Conservation (phyloP, 2,797 vertebrate genomes). For the Mormyrus proboscirostris region DNA sequence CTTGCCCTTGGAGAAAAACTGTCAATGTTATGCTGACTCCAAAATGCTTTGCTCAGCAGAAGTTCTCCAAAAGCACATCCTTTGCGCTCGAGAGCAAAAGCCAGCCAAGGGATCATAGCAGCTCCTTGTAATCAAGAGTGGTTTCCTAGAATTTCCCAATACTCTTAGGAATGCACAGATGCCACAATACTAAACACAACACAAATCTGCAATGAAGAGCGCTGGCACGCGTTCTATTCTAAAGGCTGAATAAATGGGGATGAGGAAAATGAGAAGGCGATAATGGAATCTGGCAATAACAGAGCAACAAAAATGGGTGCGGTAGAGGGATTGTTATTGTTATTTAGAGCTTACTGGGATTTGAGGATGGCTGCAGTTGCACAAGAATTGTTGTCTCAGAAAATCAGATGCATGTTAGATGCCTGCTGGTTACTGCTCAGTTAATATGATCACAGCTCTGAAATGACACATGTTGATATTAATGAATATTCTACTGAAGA, state of each 20-base stretch:
- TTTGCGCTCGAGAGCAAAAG: conserved; percentile 12
- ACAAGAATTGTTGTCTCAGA: background rate
- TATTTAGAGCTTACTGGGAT: background rate
- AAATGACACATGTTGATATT: background rate
- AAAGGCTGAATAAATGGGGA: conserved; percentile 40
- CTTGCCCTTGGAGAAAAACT: conserved; percentile 5
- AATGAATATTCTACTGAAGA: background rate
- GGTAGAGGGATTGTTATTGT: background rate
- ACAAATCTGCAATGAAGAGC: conserved; percentile 37
- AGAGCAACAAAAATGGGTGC: background rate
- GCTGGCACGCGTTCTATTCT: conserved; percentile 32
- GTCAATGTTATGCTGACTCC: background rate
- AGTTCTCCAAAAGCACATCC: conserved; percentile 19
- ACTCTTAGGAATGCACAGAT: conserved; percentile 34
- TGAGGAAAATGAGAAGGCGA: background rate
- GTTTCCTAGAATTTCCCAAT: conserved; percentile 41
- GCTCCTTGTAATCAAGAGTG: conserved; percentile 44
- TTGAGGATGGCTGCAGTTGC: background rate
- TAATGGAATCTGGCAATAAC: conserved; percentile 7
- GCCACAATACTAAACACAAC: conserved; percentile 22
- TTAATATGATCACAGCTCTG: background rate
- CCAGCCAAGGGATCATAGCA: conserved; percentile 3
- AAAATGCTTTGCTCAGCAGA: conserved; percentile 38
- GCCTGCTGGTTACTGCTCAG: background rate
- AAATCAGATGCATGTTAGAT: background rate